phyloP scores from a whole-genome alignment of 2,113 vertebrate species.

The Corythornis cristatus region DNA sequence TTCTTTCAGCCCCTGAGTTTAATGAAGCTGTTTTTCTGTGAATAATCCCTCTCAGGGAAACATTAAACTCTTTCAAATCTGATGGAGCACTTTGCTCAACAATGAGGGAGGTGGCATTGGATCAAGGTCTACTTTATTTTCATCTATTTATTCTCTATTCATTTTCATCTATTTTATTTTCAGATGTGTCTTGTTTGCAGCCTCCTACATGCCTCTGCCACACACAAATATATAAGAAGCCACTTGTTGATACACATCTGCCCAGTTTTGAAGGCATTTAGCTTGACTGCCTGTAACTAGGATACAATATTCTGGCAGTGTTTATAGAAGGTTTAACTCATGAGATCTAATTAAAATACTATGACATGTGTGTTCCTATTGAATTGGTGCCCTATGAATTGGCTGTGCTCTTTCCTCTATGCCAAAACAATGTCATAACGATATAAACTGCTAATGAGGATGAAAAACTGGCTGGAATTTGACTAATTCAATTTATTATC shows the following conservation, averaged over 20 bases:
- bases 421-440: conserved; percentile 64
- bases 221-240: background rate
- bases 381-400: conserved; percentile 49
- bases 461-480: conserved; percentile 49
- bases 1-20: too few species aligned
- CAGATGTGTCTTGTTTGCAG: background rate
- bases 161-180: background rate
- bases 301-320: conserved; percentile 49
- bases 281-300: background rate
- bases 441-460: conserved; percentile 61
- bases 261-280: background rate
- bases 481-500: conserved; percentile 1
- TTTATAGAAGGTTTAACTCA: conserved; percentile 43
- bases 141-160: background rate
- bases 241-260: background rate
- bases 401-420: conserved; percentile 22
- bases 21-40: too few species aligned
- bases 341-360: conserved; percentile 76
- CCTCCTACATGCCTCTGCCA: background rate
- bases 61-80: too few species aligned
- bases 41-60: too few species aligned
- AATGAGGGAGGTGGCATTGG: background rate
- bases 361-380: conserved; percentile 38
- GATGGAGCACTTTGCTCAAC: background rate
- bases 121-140: background rate